Percentiles rank a stretch among this genome's conserved stretches.
These are phyloP conservation scores for Remorina albescens DNA, from an alignment of 2,797 vertebrate genomes.

Conservation along the genomic window DNA sequence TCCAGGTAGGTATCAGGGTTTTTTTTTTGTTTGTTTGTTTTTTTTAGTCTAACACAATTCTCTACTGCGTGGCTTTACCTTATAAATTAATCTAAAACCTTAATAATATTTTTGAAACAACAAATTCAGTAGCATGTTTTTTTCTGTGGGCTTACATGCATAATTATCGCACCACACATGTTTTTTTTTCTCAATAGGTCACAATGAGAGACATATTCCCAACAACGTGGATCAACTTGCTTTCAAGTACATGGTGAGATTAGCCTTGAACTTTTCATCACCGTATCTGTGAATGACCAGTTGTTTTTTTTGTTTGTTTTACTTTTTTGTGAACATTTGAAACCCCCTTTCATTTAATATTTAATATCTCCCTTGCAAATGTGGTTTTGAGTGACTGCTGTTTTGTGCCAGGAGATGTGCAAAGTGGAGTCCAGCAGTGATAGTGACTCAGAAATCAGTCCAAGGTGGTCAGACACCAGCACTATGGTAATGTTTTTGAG, in stretches of 20 bases:
- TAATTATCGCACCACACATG: too few relatives aligned
- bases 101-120: slow-evolving; percentile 1
- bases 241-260: slow-evolving; percentile 85
- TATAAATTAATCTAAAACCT: not conserved
- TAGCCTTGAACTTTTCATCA: not conserved
- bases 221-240: slow-evolving; percentile 80
- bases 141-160: too few relatives aligned
- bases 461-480: slow-evolving; percentile 84
- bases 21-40: too few relatives aligned
- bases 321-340: too few relatives aligned
- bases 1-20: slow-evolving; percentile 67
- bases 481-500: slow-evolving; percentile 74
- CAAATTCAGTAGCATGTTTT: too few relatives aligned
- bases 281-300: not conserved
- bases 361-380: not conserved
- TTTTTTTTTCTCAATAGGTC: slow-evolving; percentile 45
- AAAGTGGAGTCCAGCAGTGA: slow-evolving; percentile 88
- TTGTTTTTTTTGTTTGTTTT: not conserved
- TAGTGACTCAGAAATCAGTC: slow-evolving; percentile 85
- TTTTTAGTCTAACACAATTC: too few relatives aligned
- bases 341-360: not conserved
- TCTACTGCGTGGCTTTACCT: not conserved
- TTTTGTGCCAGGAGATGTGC: slow-evolving; percentile 84
- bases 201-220: slow-evolving; percentile 53
- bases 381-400: slow-evolving; percentile 21